phyloP scores from a whole-genome alignment of 2,113 vertebrate species.

The Phalacrocorax carbo region DNA sequence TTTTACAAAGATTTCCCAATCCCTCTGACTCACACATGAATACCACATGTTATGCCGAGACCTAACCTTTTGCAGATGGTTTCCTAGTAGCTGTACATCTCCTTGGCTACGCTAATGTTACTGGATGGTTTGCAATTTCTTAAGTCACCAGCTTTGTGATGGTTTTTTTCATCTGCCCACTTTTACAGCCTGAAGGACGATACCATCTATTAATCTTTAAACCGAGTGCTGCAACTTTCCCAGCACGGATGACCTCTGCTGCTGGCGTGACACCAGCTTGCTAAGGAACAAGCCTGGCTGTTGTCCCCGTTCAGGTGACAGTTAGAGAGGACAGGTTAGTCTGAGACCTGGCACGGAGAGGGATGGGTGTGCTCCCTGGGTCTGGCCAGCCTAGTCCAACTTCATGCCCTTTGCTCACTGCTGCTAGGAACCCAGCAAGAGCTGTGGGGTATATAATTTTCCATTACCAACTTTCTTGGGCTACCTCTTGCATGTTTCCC shows the following conservation, averaged over 20 bases:
- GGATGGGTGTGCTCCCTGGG: not conserved
- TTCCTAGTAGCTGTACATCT: not conserved
- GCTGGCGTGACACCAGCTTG: not conserved
- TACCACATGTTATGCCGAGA: not conserved
- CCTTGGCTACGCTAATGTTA: not conserved
- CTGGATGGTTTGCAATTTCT: not conserved
- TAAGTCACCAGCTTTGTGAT: not conserved
- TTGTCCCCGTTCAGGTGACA: not conserved
- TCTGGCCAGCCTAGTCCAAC: not conserved
- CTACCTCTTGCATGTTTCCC: not conserved
- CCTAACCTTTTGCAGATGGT: not conserved
- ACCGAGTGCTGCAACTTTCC: not conserved
- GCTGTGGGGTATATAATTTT: not conserved
- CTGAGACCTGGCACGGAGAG: not conserved
- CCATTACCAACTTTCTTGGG: not conserved
- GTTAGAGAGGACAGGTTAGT: not conserved
- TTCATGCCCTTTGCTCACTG: not conserved
- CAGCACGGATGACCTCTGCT: not conserved
- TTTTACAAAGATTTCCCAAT: not conserved
- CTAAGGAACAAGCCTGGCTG: not conserved
- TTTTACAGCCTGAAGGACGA: not conserved
- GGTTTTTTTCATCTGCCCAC: not conserved
- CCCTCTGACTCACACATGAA: not conserved
- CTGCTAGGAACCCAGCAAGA: not conserved
- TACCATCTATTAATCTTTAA: constrained; percentile 18